These are phyloP conservation scores for Tenthredo mesomela DNA, from an alignment of 2,888 invertebrate genomes.

Conservation along the genomic window DNA sequence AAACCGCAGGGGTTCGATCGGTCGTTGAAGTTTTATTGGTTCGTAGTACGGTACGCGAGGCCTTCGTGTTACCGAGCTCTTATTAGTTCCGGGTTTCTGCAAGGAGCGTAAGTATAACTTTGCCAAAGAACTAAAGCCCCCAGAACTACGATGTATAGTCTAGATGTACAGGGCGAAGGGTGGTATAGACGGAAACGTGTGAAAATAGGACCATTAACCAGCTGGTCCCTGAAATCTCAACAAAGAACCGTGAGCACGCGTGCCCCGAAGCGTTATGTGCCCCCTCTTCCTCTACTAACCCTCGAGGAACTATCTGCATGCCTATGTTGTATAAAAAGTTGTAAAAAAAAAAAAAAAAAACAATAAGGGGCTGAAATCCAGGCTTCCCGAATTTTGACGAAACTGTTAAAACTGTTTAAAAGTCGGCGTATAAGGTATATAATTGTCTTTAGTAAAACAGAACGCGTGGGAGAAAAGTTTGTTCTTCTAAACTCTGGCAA, in stretches of 20 bases:
- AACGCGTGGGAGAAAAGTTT: neutral
- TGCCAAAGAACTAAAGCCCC: neutral
- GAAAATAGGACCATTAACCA: constrained; percentile 35
- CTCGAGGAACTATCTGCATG: neutral
- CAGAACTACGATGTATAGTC: neutral
- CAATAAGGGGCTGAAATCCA: neutral
- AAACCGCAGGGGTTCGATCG: constrained; percentile 10
- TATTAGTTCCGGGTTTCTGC: constrained; percentile 20
- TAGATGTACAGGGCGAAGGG: neutral
- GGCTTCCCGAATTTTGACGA: neutral
- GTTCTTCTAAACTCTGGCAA: neutral
- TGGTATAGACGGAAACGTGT: neutral
- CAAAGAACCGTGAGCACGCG: constrained; percentile 6
- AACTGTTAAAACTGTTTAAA: neutral
- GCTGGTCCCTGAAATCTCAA: constrained; percentile 15
- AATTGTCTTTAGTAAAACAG: neutral
- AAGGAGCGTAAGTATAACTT: constrained; percentile 3
- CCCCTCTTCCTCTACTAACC: neutral
- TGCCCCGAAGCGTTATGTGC: neutral
- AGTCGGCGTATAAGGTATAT: neutral
- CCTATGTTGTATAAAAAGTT: neutral
- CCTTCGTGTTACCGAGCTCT: constrained; percentile 13
- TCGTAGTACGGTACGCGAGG: neutral
- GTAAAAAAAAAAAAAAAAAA: too few relatives aligned
- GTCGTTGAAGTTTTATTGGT: constrained; percentile 34